Base-by-base conservation (phyloP, 2,888 invertebrate species). In the Ditula angustiorana region DNA sequence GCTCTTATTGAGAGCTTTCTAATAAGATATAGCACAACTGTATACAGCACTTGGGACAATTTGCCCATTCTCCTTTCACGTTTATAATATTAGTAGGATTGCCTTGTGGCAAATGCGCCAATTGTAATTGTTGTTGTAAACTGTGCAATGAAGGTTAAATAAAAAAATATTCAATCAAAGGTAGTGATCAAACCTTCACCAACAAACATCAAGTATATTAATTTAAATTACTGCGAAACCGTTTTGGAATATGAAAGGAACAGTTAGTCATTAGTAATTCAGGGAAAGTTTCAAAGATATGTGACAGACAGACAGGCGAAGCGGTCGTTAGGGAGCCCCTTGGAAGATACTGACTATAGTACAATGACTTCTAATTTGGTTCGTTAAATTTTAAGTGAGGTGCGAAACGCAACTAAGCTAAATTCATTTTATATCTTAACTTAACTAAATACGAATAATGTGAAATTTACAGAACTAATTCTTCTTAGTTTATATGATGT, bases 291-390 rank as follows among this genome's bases (percentile, higher is more conserved):
- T 19, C 35, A 8, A 46, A 52, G 52, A 58, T 58, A 58, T 58
- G 63, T 64, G 52, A 64, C 63, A 58, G 63, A 62, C 62, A 50
- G 62, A 58, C 63, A 53, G 63, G 58, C 63, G 56, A 62, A 49
- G 13, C 55, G 37, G 56, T 55, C 62, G 49, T 62, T 62, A 56
- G 49, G 35, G 61, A 11, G 10, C 5, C 10, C n/a, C 37, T 23
- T 41, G 30, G 56, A 19, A 30, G 49, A 49, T 35, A 44, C 61
- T 56, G 37, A 49, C 49, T 28, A 5, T 35, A 50, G 49, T 60
- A 61, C 53, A 57, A 63, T 50, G 49, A 57, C 16, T 50, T 57
- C 57, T 44, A 41, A 46, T 53, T 47, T 33, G 30, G 61, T 37
- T 49, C 30, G 41, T 41, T 41, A 41, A 41, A 41, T 41, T 41